A percentile compares a stretch with the other conserved stretches of the same genome.
Evolutionary conservation across 2,888 invertebrate species (phyloP).

Genomic region (Cylindroiulus punctatus): DNA sequence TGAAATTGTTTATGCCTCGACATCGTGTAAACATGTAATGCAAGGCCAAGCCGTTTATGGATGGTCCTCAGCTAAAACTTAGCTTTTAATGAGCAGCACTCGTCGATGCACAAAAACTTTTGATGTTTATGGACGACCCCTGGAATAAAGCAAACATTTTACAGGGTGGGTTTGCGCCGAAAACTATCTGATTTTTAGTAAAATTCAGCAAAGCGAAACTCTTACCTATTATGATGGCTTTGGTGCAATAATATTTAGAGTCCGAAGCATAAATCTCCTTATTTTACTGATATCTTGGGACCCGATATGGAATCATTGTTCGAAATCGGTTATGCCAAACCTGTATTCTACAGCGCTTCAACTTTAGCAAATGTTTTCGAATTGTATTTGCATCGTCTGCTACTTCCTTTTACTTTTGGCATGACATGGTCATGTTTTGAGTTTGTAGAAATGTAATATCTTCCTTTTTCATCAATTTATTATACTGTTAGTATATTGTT

Average conservation of each 20-base stretch:
- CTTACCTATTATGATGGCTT: not conserved
- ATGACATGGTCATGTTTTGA: not conserved
- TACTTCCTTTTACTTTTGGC: not conserved
- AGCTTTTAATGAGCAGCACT: not conserved
- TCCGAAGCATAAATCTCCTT: not conserved
- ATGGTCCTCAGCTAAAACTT: not conserved
- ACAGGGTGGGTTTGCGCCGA: not conserved
- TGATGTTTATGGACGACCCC: not conserved
- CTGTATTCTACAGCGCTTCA: not conserved
- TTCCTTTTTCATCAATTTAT: not conserved
- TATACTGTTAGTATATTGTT: conserved; percentile 9
- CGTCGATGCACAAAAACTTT: not conserved
- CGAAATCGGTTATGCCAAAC: not conserved
- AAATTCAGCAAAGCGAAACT: not conserved
- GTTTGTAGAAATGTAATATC: not conserved
- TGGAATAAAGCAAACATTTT: not conserved
- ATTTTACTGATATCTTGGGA: not conserved
- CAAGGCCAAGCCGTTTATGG: not conserved
- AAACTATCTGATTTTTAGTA: not conserved
- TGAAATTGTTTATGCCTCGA: not conserved
- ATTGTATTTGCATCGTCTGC: not conserved
- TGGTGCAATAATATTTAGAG: not conserved
- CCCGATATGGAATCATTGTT: not conserved
- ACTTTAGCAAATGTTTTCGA: not conserved
- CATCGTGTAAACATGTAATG: not conserved